phyloP scores from a whole-genome alignment of 2,797 vertebrate species.

The Rhodeus uyekii region DNA sequence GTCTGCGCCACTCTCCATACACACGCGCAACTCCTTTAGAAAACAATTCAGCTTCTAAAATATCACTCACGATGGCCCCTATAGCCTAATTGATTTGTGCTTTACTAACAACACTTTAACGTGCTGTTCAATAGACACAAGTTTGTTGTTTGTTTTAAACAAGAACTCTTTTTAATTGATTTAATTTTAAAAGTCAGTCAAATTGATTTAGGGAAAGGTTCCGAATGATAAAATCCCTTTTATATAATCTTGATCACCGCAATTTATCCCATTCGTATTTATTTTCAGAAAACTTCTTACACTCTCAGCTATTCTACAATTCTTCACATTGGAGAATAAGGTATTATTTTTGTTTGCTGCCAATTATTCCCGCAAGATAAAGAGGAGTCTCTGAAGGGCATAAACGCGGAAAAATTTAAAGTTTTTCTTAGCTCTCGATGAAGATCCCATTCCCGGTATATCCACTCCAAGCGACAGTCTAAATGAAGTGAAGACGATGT shows the following conservation, averaged over 20 bases:
- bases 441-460: constrained; percentile 81
- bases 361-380: constrained; percentile 80
- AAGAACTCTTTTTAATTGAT: not conserved
- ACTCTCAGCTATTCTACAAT: constrained; percentile 22
- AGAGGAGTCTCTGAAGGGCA: constrained; percentile 77
- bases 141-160: not conserved
- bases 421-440: constrained; percentile 76
- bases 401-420: constrained; percentile 78
- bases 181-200: not conserved
- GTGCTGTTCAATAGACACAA: not conserved
- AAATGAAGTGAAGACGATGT: constrained; percentile 54
- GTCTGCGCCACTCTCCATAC: constrained; percentile 51
- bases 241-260: constrained; percentile 35
- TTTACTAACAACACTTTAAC: not conserved
- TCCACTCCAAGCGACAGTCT: constrained; percentile 66
- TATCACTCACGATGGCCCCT: not conserved
- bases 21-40: constrained; percentile 35
- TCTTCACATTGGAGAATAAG: constrained; percentile 43
- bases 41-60: not conserved
- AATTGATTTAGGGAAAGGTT: constrained; percentile 40
- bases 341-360: constrained; percentile 44
- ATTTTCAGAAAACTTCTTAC: constrained; percentile 48
- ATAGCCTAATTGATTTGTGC: not conserved
- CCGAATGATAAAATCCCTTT: constrained; percentile 41
- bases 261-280: constrained; percentile 62